Evolutionary conservation across 1,140 invertebrate species (phyloP).

Genomic region (Phthorimaea operculella): DNA sequence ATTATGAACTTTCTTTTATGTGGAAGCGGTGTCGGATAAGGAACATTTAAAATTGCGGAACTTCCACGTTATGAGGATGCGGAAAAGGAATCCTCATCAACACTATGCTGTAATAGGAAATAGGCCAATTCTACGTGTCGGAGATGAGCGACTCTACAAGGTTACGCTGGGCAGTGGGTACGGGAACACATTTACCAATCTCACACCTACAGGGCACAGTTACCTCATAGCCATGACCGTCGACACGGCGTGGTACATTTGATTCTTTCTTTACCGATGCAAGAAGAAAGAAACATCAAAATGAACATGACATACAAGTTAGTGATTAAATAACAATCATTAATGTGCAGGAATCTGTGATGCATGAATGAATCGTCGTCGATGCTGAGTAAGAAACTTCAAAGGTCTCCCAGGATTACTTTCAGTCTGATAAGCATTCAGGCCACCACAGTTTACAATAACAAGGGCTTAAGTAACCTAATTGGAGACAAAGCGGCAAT

Average conservation of each 20-base stretch:
- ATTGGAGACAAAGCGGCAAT: slow-evolving; percentile 2
- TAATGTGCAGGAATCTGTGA: slow-evolving; percentile 28
- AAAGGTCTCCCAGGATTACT: neutral
- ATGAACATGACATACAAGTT: slow-evolving; percentile 65
- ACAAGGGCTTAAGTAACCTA: slow-evolving; percentile 13
- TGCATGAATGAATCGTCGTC: slow-evolving; percentile 5
- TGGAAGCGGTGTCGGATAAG: too few species aligned
- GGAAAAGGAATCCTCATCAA: too few species aligned
- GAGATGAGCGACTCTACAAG: neutral
- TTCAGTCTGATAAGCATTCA: neutral
- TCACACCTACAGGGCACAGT: slow-evolving; percentile 60
- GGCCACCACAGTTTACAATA: slow-evolving; percentile 18
- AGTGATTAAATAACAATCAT: slow-evolving; percentile 22
- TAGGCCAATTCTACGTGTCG: neutral
- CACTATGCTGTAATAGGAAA: neutral
- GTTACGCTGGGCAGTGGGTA: slow-evolving; percentile 2
- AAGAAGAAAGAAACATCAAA: slow-evolving; percentile 70
- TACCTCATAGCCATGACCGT: slow-evolving; percentile 93
- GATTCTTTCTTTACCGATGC: slow-evolving; percentile 76
- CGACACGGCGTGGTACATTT: slow-evolving; percentile 93
- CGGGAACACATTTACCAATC: slow-evolving; percentile 26
- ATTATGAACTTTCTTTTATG: too few species aligned
- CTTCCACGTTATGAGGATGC: too few species aligned
- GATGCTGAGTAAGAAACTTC: neutral
- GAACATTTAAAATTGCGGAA: too few species aligned